A percentile compares a stretch with the other conserved stretches of the same genome.
These are phyloP conservation scores for Melinaea menophilus DNA, from an alignment of 2,888 invertebrate genomes.

Conservation along the genomic window DNA sequence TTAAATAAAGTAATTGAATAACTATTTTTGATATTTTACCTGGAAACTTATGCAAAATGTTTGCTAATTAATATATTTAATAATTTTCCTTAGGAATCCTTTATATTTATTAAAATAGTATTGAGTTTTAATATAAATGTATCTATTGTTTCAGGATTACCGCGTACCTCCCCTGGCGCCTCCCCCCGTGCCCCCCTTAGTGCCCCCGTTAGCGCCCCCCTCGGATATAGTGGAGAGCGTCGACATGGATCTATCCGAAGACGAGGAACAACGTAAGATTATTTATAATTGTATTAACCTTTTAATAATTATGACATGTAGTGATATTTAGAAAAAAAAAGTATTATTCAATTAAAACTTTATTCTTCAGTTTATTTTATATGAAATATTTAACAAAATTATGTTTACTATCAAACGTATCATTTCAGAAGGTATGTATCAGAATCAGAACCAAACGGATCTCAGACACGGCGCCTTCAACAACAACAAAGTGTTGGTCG, in stretches of 20 bases:
- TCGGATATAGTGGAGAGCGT: conserved; percentile 87
- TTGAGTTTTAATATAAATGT: neutral
- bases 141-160: conserved; percentile 53
- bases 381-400: neutral
- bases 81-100: no score
- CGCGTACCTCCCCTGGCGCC: conserved; percentile 49
- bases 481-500: conserved; percentile 70
- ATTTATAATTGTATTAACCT: neutral
- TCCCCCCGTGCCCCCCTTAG: conserved; percentile 36
- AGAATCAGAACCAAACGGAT: conserved; percentile 64
- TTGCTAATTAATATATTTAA: no score
- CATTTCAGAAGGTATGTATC: conserved; percentile 58
- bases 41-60: no score
- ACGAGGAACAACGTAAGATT: conserved; percentile 78
- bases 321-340: conserved; percentile 4
- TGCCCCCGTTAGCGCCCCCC: conserved; percentile 59
- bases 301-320: no score
- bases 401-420: conserved; percentile 5
- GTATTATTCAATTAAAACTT: no score
- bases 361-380: neutral
- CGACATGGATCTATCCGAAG: conserved; percentile 93
- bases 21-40: no score
- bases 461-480: conserved; percentile 65
- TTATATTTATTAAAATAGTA: neutral
- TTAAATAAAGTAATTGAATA: no score